phyloP scores from a whole-genome alignment of 2,888 invertebrate genomes.

The Thalpophila matura region DNA sequence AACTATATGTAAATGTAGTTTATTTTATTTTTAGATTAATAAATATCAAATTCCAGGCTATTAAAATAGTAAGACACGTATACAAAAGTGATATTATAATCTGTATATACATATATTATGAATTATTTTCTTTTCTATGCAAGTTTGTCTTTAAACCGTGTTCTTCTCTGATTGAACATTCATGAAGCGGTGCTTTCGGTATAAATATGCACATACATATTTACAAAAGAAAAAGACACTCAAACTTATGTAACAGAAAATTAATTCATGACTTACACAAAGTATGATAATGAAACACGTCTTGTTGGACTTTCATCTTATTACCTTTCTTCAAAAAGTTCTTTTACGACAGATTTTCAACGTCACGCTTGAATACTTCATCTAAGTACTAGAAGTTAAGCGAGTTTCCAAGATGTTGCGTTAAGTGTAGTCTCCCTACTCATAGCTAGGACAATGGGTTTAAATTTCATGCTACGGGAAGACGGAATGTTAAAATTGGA shows the following conservation, averaged over 20 bases:
- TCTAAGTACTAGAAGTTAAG: neutral
- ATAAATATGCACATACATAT: slow-evolving; percentile 2
- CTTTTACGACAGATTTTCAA: slow-evolving; percentile 7
- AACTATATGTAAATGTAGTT: no score
- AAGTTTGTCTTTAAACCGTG: no score
- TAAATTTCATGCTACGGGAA: slow-evolving; percentile 61
- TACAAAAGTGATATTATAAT: no score
- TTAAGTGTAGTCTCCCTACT: slow-evolving; percentile 23
- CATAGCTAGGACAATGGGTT: slow-evolving; percentile 55
- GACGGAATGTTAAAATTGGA: slow-evolving; percentile 17
- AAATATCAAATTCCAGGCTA: no score
- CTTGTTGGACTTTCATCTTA: slow-evolving; percentile 13
- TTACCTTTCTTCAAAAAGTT: slow-evolving; percentile 28
- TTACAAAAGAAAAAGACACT: neutral
- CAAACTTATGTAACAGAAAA: slow-evolving; percentile 12
- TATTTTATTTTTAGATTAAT: no score
- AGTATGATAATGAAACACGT: slow-evolving; percentile 33
- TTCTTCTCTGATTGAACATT: no score
- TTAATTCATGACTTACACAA: slow-evolving; percentile 20
- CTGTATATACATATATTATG: no score
- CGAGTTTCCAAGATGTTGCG: neutral
- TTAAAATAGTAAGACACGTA: no score
- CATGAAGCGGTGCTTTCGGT: no score
- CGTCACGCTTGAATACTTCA: slow-evolving; percentile 7
- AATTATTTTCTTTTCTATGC: no score